Conservation (phyloP, 2,888 invertebrate genomes). For the Agonopterix subpropinquella region DNA sequence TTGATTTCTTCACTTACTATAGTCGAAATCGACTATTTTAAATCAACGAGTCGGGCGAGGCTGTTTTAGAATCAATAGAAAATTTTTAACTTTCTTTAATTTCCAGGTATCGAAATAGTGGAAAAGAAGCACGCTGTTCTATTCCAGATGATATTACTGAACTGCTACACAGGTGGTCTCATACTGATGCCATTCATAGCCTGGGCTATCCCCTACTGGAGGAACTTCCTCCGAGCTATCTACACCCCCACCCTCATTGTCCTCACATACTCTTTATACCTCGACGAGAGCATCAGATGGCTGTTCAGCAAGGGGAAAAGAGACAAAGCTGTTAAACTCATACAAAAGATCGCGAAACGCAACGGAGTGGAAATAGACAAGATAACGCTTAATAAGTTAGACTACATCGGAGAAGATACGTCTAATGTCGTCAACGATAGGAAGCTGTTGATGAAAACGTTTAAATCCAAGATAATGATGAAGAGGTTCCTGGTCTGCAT, state of each 20-base stretch:
- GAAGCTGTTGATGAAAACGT: conserved; percentile 51
- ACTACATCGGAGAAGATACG: conserved; percentile 45
- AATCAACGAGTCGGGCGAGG: too few species aligned
- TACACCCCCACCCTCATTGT: conserved; percentile 61
- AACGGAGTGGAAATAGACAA: conserved; percentile 47
- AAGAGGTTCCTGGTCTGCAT: conserved; percentile 56
- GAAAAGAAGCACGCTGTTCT: conserved; percentile 56
- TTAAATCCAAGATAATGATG: conserved; percentile 59
- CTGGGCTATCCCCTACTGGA: conserved; percentile 63
- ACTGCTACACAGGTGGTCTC: conserved; percentile 58
- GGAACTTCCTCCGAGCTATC: conserved; percentile 55
- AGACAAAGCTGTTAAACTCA: conserved; percentile 41
- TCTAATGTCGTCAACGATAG: conserved; percentile 36
- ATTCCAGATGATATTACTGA: conserved; percentile 62
- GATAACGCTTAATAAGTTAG: conserved; percentile 36
- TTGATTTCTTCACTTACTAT: too few species aligned
- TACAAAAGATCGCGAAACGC: conserved; percentile 54
- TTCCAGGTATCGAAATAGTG: conserved; percentile 61
- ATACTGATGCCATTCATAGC: conserved; percentile 62
- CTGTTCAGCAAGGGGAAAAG: conserved; percentile 59
- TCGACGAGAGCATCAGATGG: conserved; percentile 67
- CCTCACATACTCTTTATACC: conserved; percentile 50
- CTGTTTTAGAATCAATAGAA: too few species aligned
- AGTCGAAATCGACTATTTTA: too few species aligned
- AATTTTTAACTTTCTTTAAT: background rate